Base-by-base conservation (phyloP, 2,888 invertebrate species). In the Brenthis ino region DNA sequence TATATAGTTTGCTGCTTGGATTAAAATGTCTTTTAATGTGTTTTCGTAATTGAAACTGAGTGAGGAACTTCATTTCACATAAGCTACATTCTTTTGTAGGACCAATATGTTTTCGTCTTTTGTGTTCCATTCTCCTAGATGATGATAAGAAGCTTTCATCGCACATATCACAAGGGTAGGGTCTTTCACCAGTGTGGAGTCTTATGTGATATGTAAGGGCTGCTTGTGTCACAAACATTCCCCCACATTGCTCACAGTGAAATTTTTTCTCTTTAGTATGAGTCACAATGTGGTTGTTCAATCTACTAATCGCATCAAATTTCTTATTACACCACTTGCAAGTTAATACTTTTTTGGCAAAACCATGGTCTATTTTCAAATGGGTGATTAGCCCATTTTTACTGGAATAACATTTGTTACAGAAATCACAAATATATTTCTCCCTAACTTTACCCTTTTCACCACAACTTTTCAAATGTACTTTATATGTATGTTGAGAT, bases 181-280 rank as follows among this genome's bases (percentile, higher is more conserved):
- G 91, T 51, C 77, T 80, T 66, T 92, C 91, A 0, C 91, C 91
- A 0, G 91, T 91, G 69, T 92, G 91, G 1, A 89, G 75, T n/a
- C 91, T 77, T 1, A 78, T 83, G 68, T 92, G 91, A 60, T 88
- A 87, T 0, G 84, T 76, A 47, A 91, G 77, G 1, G 91, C 89
- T 2, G 87, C 84, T 60, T 79, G 80, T 0, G 89, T 85, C 0
- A 91, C 90, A 77, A 91, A 92, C 65, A 82, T 85, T 0, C 85
- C 84, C 2, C 86, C 86, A 73, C 91, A 92, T 14, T 82, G 79
- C 1, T 80, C 80, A 78, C 91, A 92, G 14, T 81, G 78, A 54
- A 85, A 91, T 47, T 90, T 90, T 24, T 79, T 81, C 67, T 88
- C 91, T 53, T 80, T 86, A 0, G 91, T 92, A 76, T 91, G 91